phyloP scores from a whole-genome alignment of 2,797 vertebrate genomes.

The Crenichthys baileyi region DNA sequence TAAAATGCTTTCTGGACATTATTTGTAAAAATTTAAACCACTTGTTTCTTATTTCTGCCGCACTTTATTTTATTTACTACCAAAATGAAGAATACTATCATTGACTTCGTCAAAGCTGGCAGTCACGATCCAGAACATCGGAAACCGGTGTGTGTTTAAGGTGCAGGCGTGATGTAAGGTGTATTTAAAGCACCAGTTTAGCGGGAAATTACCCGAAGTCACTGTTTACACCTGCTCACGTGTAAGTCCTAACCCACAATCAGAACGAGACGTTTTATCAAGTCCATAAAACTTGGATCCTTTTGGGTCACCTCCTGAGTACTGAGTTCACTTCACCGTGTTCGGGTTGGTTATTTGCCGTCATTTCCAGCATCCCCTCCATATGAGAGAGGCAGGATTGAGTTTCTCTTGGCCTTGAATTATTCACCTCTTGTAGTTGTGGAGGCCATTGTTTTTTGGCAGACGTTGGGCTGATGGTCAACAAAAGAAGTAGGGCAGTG shows the following conservation, averaged over 20 bases:
- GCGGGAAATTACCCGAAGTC: conserved; percentile 12
- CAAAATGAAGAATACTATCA: not conserved
- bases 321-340: conserved; percentile 17
- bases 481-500: conserved; percentile 70
- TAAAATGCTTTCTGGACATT: not conserved
- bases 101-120: not conserved
- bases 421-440: conserved; percentile 80
- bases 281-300: not conserved
- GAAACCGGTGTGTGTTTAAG: conserved; percentile 32
- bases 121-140: conserved; percentile 43
- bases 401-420: conserved; percentile 78
- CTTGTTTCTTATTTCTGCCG: not conserved
- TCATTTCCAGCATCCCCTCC: conserved; percentile 55
- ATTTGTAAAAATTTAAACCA: not conserved
- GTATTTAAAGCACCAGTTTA: conserved; percentile 44
- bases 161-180: conserved; percentile 57
- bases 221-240: conserved; percentile 17
- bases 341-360: conserved; percentile 37
- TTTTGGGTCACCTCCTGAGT: not conserved
- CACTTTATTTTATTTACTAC: not conserved
- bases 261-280: not conserved
- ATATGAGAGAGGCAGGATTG: conserved; percentile 49
- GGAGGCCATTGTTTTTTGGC: conserved; percentile 72
- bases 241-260: not conserved
- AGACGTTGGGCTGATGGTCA: conserved; percentile 57